Conservation (phyloP, 2,113 vertebrate genomes). For the Cebus imitator region DNA sequence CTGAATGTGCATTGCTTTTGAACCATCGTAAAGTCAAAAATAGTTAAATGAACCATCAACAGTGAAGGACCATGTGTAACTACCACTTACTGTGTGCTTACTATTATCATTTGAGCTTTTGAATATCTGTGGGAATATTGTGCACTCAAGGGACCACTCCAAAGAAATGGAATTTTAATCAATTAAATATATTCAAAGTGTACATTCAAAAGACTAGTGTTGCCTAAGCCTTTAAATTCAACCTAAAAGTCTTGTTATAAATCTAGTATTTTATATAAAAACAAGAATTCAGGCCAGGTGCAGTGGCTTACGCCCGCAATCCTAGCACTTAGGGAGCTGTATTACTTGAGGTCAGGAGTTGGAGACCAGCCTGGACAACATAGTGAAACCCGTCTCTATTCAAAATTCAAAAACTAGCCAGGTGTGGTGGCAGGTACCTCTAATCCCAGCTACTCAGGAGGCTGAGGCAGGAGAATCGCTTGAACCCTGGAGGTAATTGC, state of each 20-base stretch:
- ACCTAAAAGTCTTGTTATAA: background rate
- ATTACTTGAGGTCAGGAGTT: background rate
- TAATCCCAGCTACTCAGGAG: background rate
- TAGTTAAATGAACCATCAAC: background rate
- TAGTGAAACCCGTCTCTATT: background rate
- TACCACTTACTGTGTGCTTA: background rate
- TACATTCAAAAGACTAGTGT: slow-evolving; percentile 6
- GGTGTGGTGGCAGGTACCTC: background rate
- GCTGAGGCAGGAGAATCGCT: background rate
- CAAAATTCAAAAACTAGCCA: background rate
- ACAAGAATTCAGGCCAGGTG: background rate
- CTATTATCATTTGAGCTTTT: background rate
- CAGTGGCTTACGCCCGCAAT: background rate
- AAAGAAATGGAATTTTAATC: slow-evolving; percentile 18
- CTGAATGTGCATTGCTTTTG: background rate
- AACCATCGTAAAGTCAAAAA: background rate
- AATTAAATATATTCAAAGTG: background rate
- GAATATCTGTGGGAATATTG: background rate
- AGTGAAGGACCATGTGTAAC: background rate
- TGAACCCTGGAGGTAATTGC: background rate
- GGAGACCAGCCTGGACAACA: background rate
- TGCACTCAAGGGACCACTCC: background rate
- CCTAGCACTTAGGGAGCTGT: background rate
- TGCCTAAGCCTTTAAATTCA: background rate
- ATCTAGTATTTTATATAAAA: background rate